Percentiles rank a stretch among this genome's conserved stretches.
These are phyloP conservation scores for Oxystoma pomonae DNA, from an alignment of 2,888 invertebrate species.

Conservation along the genomic window DNA sequence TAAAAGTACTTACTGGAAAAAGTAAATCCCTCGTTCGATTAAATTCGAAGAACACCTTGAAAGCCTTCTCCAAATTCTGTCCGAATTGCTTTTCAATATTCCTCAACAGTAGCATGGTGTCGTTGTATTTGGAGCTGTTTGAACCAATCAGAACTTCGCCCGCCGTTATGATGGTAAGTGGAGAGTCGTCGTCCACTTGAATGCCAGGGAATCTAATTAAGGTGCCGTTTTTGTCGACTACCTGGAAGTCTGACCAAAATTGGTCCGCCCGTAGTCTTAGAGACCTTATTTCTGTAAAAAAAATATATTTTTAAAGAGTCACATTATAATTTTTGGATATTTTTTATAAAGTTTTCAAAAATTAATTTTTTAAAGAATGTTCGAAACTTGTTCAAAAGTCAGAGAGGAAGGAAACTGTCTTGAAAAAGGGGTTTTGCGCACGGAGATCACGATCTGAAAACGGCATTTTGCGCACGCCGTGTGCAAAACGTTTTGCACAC, in stretches of 20 bases:
- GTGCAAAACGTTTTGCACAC: too few relatives aligned
- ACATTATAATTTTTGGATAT: too few relatives aligned
- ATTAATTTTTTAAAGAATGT: too few relatives aligned
- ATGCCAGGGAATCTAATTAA: conserved; percentile 51
- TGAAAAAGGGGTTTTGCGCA: too few relatives aligned
- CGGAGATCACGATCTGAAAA: too few relatives aligned
- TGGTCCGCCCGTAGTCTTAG: not conserved
- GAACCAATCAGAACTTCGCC: conserved; percentile 56
- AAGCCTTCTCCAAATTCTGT: conserved; percentile 45
- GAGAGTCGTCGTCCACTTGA: conserved; percentile 35
- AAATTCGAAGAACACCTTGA: conserved; percentile 58
- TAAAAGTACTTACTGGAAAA: conserved; percentile 50
- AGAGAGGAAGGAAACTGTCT: too few relatives aligned
- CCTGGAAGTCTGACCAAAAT: conserved; percentile 45
- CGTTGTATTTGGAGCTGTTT: conserved; percentile 33
- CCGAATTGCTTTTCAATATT: conserved; percentile 40
- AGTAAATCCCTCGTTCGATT: conserved; percentile 53
- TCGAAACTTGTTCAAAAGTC: too few relatives aligned
- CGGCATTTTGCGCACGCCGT: too few relatives aligned
- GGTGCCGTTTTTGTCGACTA: conserved; percentile 59
- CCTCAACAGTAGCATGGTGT: conserved; percentile 34
- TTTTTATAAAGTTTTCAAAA: too few relatives aligned
- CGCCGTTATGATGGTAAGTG: conserved; percentile 16
- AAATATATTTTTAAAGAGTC: too few relatives aligned
- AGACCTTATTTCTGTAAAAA: not conserved